Base-by-base conservation (phyloP, 2,797 vertebrate species). In the Scarus forsteni region DNA sequence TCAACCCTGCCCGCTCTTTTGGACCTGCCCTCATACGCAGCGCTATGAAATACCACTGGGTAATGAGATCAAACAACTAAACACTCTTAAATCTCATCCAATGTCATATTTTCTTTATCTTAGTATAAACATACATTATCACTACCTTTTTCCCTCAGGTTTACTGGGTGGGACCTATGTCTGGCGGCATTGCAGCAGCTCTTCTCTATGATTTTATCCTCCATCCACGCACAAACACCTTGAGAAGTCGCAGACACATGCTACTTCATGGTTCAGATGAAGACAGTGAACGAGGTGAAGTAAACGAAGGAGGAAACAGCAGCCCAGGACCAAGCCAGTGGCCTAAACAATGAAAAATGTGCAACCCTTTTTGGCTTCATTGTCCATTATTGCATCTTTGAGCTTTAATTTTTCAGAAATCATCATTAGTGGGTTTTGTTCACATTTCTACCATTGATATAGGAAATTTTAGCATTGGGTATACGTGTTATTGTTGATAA, bases 81-180 rank as follows among this genome's bases (percentile, higher is more conserved):
- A 54, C 15, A 38, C 36, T 51, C 6, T 27, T 7, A 40, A 13
- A 39, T 48, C 11, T n/a, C 7, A 1, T 51, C 43, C 36, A 8
- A 38, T 8, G 40, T 15, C 12, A 2, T 42, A 66, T 50, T 34
- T 57, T 16, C 18, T 50, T 55, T 44, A 44, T 34, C 39, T 18
- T 56, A 10, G 14, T 11, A 59, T 14, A 27, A 57, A 51, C 50
- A 3, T 35, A 35, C n/a, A 18, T 53, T 4, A 44, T 57, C 18
- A 56, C 35, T 54, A 6, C 35, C 55, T 70, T 60, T 0, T 12
- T 93, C 92, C 27, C 27, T 27, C 88, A 97, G 96, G 93, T 97
- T 39, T 97, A 96, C 87, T 96, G 95, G 96, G 94, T 96, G 50
- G 96, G 95, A 10, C 96, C 96, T 0, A 93, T 96, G 84, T 94